These are phyloP conservation scores for Pygmarrhopalites habei DNA, from an alignment of 1,140 invertebrate species.

Conservation along the genomic window DNA sequence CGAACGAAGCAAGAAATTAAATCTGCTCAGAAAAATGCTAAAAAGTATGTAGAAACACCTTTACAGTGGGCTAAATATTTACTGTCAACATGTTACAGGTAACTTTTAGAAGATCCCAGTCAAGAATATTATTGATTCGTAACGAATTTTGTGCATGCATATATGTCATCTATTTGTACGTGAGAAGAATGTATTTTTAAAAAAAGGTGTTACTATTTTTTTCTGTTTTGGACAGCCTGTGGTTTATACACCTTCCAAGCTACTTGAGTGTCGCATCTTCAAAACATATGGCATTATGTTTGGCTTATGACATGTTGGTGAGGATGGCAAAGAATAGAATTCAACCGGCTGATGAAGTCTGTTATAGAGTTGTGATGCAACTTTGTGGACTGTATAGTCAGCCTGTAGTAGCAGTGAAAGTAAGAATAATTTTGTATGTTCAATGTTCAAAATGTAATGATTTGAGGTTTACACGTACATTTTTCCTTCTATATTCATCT, in stretches of 20 bases:
- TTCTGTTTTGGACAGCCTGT: no score
- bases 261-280: conserved; percentile 53
- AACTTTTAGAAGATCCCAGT: no score
- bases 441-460: neutral
- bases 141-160: no score
- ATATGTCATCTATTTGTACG: no score
- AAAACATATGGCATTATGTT: conserved; percentile 64
- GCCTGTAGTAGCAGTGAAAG: conserved; percentile 86
- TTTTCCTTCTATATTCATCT: neutral
- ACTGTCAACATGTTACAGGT: conserved; percentile 69
- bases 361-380: conserved; percentile 97
- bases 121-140: no score
- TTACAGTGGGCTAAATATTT: conserved; percentile 87
- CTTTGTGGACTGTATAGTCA: conserved; percentile 90
- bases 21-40: conserved; percentile 78
- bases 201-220: no score
- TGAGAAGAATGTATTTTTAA: no score
- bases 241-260: conserved; percentile 90
- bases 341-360: conserved; percentile 86
- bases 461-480: neutral
- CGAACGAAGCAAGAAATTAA: conserved; percentile 93
- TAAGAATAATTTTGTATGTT: conserved; percentile 4
- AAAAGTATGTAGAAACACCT: conserved; percentile 60
- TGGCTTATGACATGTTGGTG: conserved; percentile 81
- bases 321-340: conserved; percentile 73